Evolutionary conservation across 2,888 invertebrate genomes (phyloP), one percentile per base, ranked within the genome.

Genomic region (Anoplius nigerrimus): DNA sequence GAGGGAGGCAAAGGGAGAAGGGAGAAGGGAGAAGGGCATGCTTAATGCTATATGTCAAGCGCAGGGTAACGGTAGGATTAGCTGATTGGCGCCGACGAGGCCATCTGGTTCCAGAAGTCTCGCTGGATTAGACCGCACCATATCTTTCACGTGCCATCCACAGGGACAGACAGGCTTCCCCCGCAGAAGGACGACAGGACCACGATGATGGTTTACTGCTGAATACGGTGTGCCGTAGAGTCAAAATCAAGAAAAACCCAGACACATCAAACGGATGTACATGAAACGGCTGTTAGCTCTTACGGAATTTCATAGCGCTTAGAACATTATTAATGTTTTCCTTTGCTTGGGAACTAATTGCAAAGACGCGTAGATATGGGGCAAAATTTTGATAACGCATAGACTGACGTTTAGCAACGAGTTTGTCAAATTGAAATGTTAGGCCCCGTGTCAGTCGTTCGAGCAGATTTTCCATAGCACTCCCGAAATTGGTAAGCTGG

Each of bases 11-110:
- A 53, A 62, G 56, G 53, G 57, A 54, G 58, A 18, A 34, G 62
- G 60, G 20, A 62, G 62, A 68, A 75, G 48, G 69, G 65, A 72
- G 61, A 60, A 68, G 74, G 43, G 68, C 68, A 34, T 34, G 34
- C 34, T 34, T 74, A 62, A 63, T 48, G 62, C 60, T 67, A 77
- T 67, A 76, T 76, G 81, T 79, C 80, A 82, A 78, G 80, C 80
- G 79, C 80, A 76, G 71, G 71, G 72, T 66, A 76, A 69, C 71
- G 71, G 71, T 71, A 65, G 80, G 81, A 83, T 83, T 83, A 83
- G 82, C 80, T 81, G 82, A 82, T 82, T 81, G 82, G 81, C 79
- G 81, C 80, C 80, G 78, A 80, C 77, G 75, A 83, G 78, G 81
- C 83, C 83, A 83, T 83, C 83, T 83, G 83, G 76, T 78, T 73